Base-by-base conservation (phyloP, 2,113 vertebrate species). In the Muntiacus muntjak region DNA sequence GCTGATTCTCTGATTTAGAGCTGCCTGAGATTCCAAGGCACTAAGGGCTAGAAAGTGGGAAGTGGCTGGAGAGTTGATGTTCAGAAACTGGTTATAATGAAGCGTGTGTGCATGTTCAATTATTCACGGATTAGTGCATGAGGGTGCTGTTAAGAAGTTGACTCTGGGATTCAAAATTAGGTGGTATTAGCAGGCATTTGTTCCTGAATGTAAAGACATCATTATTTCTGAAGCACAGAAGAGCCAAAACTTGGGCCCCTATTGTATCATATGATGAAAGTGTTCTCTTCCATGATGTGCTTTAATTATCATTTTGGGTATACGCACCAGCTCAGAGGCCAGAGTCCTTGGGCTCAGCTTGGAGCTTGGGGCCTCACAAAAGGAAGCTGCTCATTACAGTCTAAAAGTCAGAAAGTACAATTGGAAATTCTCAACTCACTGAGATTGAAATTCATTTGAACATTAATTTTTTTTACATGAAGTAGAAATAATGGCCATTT, bases 211-310 rank as follows among this genome's bases (percentile, higher is more conserved):
- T 47, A 58, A 87, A 95, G 85, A 55, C 30, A 78, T 60, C 55
- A 62, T 98, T 91, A 84, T 97, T 96, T 95, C 90, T 79, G 62
- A 92, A 96, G 47, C 40, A 78, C 5, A 50, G 83, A 87, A 55
- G 33, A 95, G 50, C 21, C 6, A 58, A 95, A 33, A 64, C 33
- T 45, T 43, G 54, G 81, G 57, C 14, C 47, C 26, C 86, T 43
- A 64, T 52, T 89, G 47, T 52, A 54, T 25, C n/a, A n/a, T 30
- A 52, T 19, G n/a, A 93, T 85, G 76, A 93, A 84, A 89, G 55
- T 79, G 7, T 93, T 84, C 92, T 94, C 57, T 94, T 71, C 64
- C 26, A 11, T 16, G 25, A n/a, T 84, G 40, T 81, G 30, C 43
- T 97, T 95, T 97, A 83, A 97, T 96, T 84, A 33, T 8, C 40